Conservation (phyloP, 2,797 vertebrate genomes). For the Microctenopoma lineatum region DNA sequence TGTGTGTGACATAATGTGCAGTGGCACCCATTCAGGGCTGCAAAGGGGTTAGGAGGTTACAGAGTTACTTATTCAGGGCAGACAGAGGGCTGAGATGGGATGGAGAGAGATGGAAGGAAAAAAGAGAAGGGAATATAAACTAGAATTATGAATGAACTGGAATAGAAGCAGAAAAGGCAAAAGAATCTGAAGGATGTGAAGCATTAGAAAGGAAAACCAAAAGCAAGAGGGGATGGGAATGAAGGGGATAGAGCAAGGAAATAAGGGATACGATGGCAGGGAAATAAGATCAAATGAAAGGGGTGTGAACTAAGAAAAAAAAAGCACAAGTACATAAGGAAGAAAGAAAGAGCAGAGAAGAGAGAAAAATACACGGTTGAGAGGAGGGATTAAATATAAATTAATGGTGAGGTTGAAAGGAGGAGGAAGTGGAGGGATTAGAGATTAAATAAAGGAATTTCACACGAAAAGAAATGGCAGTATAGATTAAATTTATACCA, state of each 20-base stretch:
- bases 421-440: slow-evolving; percentile 53
- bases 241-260: slow-evolving; percentile 28
- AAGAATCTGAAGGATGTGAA: slow-evolving; percentile 9
- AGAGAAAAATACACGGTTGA: slow-evolving; percentile 35
- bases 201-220: slow-evolving; percentile 8
- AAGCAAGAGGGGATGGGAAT: background rate
- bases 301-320: slow-evolving; percentile 52
- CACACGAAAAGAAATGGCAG: slow-evolving; percentile 28
- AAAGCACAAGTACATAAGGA: slow-evolving; percentile 1
- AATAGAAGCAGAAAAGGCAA: background rate
- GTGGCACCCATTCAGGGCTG: slow-evolving; percentile 61
- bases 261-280: slow-evolving; percentile 20
- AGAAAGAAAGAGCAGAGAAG: slow-evolving; percentile 13
- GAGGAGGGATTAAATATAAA: slow-evolving; percentile 54
- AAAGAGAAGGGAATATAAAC: slow-evolving; percentile 4
- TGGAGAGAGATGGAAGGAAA: background rate
- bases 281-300: slow-evolving; percentile 63
- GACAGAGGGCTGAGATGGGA: background rate
- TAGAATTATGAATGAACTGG: background rate
- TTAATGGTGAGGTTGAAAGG: slow-evolving; percentile 22
- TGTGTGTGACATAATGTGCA: slow-evolving; percentile 53
- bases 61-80: slow-evolving; percentile 43
- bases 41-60: slow-evolving; percentile 55
- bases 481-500: slow-evolving; percentile 1
- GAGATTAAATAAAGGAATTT: slow-evolving; percentile 47